phyloP scores from a whole-genome alignment of 2,797 vertebrate species.

The Sebastes ruberrimus region DNA sequence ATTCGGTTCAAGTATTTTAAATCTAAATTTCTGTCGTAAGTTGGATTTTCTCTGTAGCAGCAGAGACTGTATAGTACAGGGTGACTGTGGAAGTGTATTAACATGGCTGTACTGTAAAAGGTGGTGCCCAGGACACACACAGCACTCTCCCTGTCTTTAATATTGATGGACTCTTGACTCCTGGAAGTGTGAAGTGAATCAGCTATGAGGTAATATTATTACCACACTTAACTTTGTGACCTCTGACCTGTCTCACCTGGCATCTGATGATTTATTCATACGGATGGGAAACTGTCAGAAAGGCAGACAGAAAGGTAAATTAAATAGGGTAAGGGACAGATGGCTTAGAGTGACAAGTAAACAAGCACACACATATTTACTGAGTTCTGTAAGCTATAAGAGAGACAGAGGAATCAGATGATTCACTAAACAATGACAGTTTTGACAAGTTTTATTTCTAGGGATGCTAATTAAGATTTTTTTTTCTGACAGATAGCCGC shows the following conservation, averaged over 20 bases:
- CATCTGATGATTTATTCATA: constrained; percentile 60
- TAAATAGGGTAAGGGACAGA: constrained; percentile 7
- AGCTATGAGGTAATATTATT: constrained; percentile 46
- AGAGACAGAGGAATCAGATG: not conserved
- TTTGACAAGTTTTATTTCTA: not conserved
- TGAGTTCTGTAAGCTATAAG: not conserved
- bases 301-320: not conserved
- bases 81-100: not conserved
- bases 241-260: constrained; percentile 43
- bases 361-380: not conserved
- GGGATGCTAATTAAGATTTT: not conserved
- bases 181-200: constrained; percentile 40
- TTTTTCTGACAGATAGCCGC: not conserved
- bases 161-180: constrained; percentile 44
- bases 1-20: not conserved
- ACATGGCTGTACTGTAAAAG: not conserved
- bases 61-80: not conserved
- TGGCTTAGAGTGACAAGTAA: not conserved
- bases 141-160: constrained; percentile 20
- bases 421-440: not conserved
- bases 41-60: not conserved
- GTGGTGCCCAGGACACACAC: not conserved
- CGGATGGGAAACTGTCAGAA: constrained; percentile 5
- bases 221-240: constrained; percentile 48
- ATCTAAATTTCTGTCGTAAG: not conserved